These are phyloP conservation scores for Furcifer pardalis DNA, from an alignment of 2,797 vertebrate genomes.

Conservation along the genomic window DNA sequence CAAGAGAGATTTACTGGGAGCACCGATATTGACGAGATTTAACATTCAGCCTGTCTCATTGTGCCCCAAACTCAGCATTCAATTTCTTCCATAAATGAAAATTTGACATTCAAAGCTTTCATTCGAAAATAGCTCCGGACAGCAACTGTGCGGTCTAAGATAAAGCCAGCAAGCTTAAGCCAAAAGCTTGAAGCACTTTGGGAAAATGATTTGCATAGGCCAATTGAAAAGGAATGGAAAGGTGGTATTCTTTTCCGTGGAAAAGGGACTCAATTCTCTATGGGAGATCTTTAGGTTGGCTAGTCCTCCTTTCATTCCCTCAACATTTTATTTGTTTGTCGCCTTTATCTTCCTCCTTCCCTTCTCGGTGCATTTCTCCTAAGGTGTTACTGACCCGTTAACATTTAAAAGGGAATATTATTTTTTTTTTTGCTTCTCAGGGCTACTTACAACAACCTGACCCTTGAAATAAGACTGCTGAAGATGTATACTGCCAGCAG, in stretches of 20 bases:
- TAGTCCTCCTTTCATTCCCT: background rate
- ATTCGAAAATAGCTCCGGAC: background rate
- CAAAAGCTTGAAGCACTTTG: background rate
- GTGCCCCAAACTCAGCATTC: background rate
- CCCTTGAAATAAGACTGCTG: background rate
- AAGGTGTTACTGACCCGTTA: background rate
- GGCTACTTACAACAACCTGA: conserved; percentile 27
- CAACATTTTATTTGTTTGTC: background rate
- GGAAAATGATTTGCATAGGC: fast-evolving
- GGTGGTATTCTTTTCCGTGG: background rate
- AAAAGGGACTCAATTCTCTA: too few species aligned
- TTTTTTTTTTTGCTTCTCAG: background rate
- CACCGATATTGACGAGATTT: conserved; percentile 10
- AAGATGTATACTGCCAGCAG: conserved; percentile 35
- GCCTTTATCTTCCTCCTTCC: background rate
- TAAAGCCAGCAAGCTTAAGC: background rate
- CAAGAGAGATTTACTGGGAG: background rate
- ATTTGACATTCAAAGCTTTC: conserved; percentile 1
- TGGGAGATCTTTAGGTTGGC: background rate
- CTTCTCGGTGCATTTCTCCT: fast-evolving
- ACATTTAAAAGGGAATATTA: background rate
- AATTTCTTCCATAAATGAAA: background rate
- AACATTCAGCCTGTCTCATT: conserved; percentile 8
- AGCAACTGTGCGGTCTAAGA: background rate
- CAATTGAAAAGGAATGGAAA: background rate